Conservation (phyloP, 2,797 vertebrate genomes). For the Tokudaia tokunoshimensis region DNA sequence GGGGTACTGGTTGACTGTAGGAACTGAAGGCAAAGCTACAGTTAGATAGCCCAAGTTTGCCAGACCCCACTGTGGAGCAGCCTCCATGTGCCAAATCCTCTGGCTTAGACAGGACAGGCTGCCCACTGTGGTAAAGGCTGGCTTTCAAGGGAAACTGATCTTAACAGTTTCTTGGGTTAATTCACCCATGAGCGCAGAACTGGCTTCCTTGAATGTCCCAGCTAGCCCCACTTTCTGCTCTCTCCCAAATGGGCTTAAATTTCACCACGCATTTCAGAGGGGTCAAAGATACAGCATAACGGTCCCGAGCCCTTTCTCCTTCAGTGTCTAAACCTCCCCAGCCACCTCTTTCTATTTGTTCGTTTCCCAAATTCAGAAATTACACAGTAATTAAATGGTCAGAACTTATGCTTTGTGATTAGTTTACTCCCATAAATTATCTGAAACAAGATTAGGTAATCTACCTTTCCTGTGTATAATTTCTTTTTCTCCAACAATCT, state of each 20-base stretch:
- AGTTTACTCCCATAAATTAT: conserved; percentile 16
- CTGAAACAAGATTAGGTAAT: background rate
- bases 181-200: background rate
- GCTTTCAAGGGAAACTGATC: background rate
- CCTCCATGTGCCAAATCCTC: background rate
- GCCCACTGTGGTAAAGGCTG: background rate
- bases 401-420: conserved; percentile 15
- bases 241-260: background rate
- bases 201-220: background rate
- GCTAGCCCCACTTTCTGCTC: background rate
- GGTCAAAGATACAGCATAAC: background rate
- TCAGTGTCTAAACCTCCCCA: background rate
- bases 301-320: background rate
- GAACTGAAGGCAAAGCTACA: background rate
- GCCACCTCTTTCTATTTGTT: background rate
- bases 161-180: background rate
- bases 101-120: background rate
- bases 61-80: background rate
- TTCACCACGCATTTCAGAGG: background rate
- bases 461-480: conserved; percentile 9
- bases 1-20: background rate
- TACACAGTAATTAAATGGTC: background rate
- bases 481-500: conserved; percentile 42
- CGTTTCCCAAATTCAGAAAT: background rate
- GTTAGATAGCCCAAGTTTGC: too few species aligned